Percentiles rank a stretch among this genome's conserved stretches.
These are phyloP conservation scores for Thelaira solivaga DNA, from an alignment of 2,888 invertebrate genomes.

Conservation along the genomic window DNA sequence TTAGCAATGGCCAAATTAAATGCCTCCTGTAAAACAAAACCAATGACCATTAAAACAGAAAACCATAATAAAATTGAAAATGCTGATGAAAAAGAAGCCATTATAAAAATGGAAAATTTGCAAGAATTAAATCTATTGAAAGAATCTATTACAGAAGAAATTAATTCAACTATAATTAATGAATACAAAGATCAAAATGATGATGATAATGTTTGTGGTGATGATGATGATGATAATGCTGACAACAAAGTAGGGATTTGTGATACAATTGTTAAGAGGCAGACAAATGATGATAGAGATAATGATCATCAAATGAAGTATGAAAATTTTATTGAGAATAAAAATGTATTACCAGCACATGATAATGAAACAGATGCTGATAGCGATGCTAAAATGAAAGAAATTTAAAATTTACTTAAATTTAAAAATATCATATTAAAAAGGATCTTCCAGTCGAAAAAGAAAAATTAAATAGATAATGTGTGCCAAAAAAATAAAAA, in stretches of 20 bases:
- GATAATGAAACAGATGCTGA: conserved; percentile 64
- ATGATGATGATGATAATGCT: neutral
- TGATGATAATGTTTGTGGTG: neutral
- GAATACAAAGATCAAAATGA: neutral
- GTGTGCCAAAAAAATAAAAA: conserved; percentile 70
- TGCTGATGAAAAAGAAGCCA: neutral
- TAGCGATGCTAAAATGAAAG: conserved; percentile 68
- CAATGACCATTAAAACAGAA: conserved; percentile 33
- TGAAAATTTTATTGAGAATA: conserved; percentile 56
- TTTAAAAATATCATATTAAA: conserved; percentile 50
- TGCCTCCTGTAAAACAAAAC: conserved; percentile 37
- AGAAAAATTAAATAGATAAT: conserved; percentile 61
- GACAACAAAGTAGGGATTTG: conserved; percentile 4
- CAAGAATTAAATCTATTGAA: conserved; percentile 21
- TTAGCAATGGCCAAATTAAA: conserved; percentile 67
- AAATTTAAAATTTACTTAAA: conserved; percentile 66
- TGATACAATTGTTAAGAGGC: conserved; percentile 18
- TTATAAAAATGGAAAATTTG: neutral
- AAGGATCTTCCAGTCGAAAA: conserved; percentile 69
- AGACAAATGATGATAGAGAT: conserved; percentile 28
- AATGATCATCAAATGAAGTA: conserved; percentile 51
- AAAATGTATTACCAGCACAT: conserved; percentile 57
- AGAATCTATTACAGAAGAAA: conserved; percentile 17
- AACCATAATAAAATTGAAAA: conserved; percentile 27
- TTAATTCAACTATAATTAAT: neutral